Conservation (phyloP, 2,113 vertebrate species). For the Myrmecophaga tridactyla region DNA sequence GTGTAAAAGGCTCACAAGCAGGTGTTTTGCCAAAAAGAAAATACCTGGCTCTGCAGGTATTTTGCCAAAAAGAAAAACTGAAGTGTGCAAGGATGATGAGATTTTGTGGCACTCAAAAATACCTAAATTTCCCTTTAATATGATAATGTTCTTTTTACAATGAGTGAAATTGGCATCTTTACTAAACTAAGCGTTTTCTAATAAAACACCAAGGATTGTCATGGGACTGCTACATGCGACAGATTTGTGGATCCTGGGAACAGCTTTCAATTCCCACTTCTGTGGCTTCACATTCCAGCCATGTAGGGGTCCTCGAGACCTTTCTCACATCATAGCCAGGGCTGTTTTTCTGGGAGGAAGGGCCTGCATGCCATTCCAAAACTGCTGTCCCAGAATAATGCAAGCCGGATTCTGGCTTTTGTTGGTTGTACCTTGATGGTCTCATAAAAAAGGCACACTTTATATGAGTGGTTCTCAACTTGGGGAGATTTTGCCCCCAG, state of each 20-base stretch:
- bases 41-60: too few species aligned
- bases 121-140: constrained; percentile 23
- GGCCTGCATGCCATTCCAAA: background rate
- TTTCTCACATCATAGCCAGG: constrained; percentile 34
- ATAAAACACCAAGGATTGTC: constrained; percentile 8
- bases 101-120: background rate
- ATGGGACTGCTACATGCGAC: background rate
- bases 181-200: background rate
- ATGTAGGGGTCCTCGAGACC: background rate
- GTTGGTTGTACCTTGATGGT: background rate
- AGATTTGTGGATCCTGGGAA: constrained; percentile 31
- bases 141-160: background rate
- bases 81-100: background rate
- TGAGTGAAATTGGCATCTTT: background rate
- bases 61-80: background rate
- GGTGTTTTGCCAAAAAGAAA: background rate
- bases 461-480: background rate
- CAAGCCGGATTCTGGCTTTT: background rate
- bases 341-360: background rate
- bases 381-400: background rate
- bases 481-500: background rate
- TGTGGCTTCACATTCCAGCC: constrained; percentile 52
- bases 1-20: background rate
- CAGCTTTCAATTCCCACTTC: constrained; percentile 48
- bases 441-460: background rate